Percentiles rank a stretch among this genome's conserved stretches.
These are phyloP conservation scores for Phaethornis superciliosus DNA, from an alignment of 2,113 vertebrate genomes.

Conservation along the genomic window DNA sequence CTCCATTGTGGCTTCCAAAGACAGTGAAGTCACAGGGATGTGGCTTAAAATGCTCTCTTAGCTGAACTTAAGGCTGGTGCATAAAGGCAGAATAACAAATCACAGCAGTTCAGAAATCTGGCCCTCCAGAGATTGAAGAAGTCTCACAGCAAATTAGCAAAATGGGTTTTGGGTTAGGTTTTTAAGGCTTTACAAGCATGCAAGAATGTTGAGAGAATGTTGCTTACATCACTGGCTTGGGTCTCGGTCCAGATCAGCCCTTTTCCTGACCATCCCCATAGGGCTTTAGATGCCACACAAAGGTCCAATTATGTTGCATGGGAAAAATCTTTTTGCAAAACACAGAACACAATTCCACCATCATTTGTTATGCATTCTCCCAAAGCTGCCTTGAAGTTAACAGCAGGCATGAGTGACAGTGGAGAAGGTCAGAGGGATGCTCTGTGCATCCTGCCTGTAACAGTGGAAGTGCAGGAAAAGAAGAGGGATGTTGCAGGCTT, in stretches of 20 bases:
- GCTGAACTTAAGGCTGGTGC: background rate
- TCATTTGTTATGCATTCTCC: background rate
- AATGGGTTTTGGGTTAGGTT: background rate
- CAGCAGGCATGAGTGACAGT: background rate
- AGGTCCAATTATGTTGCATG: background rate
- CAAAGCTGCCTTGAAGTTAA: background rate
- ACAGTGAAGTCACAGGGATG: background rate
- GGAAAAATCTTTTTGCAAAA: background rate
- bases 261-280: fast-evolving
- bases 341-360: background rate
- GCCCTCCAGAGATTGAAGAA: background rate
- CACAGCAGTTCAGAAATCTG: background rate
- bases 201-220: background rate
- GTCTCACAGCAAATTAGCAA: background rate
- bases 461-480: background rate
- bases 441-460: background rate
- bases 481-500: background rate
- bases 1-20: background rate
- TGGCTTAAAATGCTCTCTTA: background rate
- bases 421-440: background rate
- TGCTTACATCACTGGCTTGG: background rate
- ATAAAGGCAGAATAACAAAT: background rate
- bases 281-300: background rate
- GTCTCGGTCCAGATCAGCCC: background rate
- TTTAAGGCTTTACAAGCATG: background rate